Base-by-base conservation (phyloP, 1,140 invertebrate genomes). In the Epicauta chinensis region DNA sequence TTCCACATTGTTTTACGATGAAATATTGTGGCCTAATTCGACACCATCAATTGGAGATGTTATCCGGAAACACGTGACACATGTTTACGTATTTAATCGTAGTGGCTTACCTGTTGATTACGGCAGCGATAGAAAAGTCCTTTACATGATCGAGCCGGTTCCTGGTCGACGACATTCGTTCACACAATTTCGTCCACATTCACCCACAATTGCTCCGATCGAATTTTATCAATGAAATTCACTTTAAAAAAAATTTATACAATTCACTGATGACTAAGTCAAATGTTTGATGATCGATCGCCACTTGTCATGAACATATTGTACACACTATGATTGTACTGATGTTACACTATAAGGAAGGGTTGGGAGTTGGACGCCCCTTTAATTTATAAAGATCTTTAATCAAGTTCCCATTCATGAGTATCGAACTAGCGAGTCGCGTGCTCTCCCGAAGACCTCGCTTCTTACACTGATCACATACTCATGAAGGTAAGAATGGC, bases 391-490 rank as follows among this genome's bases (percentile, higher is more conserved):
- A 23, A 23, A 23, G 23, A 23, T 23, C 23, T 23, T 23, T 23
- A 23, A 23, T 23, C 23, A 23, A 54, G 46, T 42, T 53, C 54
- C n/a, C 58, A 66, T 68, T 65, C 64, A 66, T 61, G 46, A 47
- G 46, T 44, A 52, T 15, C 10, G 48, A 38, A 15, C 16, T 29
- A 32, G 40, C 58, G 49, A 58, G 46, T 61, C 65, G 65, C 62
- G 65, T 66, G 65, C 60, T 65, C 48, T 64, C 58, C 58, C 62
- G 56, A 63, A 68, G 68, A 67, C 59, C 59, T 60, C 67, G 66
- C 57, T 69, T 66, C 66, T 68, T 69, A 61, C 66, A 70, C 68
- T 70, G 68, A 70, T 65, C 68, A 69, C 67, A 66, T 61, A 66
- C 64, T 65, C 66, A 67, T 67, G 67, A 69, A 62, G 66, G 64